Base-by-base conservation (phyloP, 2,113 vertebrate genomes). In the Alces alces region DNA sequence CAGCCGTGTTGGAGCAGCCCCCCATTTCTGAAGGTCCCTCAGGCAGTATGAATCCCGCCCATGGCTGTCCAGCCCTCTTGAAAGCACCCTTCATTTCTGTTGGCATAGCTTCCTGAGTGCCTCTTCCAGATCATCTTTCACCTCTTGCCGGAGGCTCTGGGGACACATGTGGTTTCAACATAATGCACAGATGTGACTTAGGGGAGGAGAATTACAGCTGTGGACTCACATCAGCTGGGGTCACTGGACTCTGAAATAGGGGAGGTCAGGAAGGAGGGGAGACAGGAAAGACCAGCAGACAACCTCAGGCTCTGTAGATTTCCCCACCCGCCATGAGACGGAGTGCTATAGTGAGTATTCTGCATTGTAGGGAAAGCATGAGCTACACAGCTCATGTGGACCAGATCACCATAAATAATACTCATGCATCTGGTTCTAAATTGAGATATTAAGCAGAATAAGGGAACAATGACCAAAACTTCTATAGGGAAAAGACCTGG, bases 131-230 rank as follows among this genome's bases (percentile, higher is more conserved):
- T 97, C 96, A 89, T 97, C 95, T 96, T 96, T 96, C 97, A 85
- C 94, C 94, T 96, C 97, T 97, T 79, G n/a, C 78, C 95, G 95
- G 91, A 89, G 33, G 60, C 96, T 97, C 96, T 86, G 28, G 96
- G 91, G 94, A 98, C 91, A 89, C 70, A 79, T 91, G 95, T 97
- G 97, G 96, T 98, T 98, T 97, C 79, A 15, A 17, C 86, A 86
- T 94, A 94, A 96, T 89, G 94, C 89, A 94, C 97, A 98, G 97
- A 98, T 98, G 97, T 98, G 96, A 92, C 92, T 36, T 80, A 60
- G 70, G 55, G 94, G 91, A 60, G 66, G 92, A 86, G 57, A 55
- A 45, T n/a, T n/a, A 13, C 5, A 30, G 57, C 76, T 83, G 64
- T 54, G 66, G 76, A 80, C 54, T 79, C 45, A 14, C 43, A 57